Evolutionary conservation across 1,140 invertebrate genomes (phyloP), one percentile per base, ranked within the genome.

Genomic region (Meloidogyne floridensis): DNA sequence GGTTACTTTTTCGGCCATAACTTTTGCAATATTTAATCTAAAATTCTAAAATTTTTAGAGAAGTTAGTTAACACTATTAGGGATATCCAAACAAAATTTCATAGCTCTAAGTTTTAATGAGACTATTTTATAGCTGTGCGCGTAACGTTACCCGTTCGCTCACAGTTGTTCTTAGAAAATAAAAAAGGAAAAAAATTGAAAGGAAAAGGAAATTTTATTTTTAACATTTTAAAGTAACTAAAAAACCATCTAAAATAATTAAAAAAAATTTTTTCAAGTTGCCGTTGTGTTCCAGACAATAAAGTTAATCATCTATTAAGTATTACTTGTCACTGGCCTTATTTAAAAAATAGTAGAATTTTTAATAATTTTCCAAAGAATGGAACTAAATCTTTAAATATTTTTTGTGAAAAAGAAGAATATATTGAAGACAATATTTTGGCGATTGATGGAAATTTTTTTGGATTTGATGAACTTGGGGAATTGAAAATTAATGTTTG

Each of bases 401-500:
- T 85, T 72, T 82, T 71, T 9, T 85, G 84, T 75, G 15, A 42
- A 43, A 47, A 70, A 18, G 47, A 70, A 51, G 56, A 20, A 47
- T 6, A 47, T 51, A 72, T n/a, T 32, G 18, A 42, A 51, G 65
- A 69, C 43, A 42, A 69, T 69, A 9, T 59, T 18, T 32, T 42
- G 59, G 59, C 2, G 0, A 20, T 42, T 42, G 75, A 69, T 47
- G 77, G 65, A 72, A 79, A 73, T 47, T 86, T 85, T 80, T 72
- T 84, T 56, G 84, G 84, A n/a, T 85, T 85, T 53, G 20, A 78
- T 11, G 47, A 80, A 43, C 53, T 85, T 9, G 32, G 74, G 32
- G 84, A 86, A 42, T 72, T 85, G 8, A 76, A 74, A 56, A 85
- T 85, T 47, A 73, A 82, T 74, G 84, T 85, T 20, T 78, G 81